Base-by-base conservation (phyloP, 1,140 invertebrate species). In the Pentalonia nigronervosa region DNA sequence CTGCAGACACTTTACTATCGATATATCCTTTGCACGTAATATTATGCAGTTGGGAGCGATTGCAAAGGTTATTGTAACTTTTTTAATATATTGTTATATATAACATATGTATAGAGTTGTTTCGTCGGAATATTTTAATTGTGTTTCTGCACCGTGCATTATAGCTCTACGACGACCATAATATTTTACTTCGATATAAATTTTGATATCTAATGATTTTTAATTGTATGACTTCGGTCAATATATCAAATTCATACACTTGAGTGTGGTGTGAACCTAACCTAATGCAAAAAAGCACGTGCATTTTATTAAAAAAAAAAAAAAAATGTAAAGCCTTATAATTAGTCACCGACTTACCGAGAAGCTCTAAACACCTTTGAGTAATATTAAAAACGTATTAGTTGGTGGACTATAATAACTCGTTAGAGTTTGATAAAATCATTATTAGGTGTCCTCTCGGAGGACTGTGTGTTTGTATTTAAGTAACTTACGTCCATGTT, bases 351-450 rank as follows among this genome's bases (percentile, higher is more conserved):
- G 17, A 7, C 11, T n/a, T 88, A 21, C 23, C 34, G 34, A 14
- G 47, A 76, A n/a, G 30, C 47, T 45, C 47, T 45, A 88, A 88
- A 88, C 17, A 88, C n/a, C 30, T 88, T 89, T 56, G 23, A 89
- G 53, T 89, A 56, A 89, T 34, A 89, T 36, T 53, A 88, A 88
- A 56, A 89, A 53, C n/a, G 20, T 53, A 89, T 89, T 89, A 53
- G 48, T 89, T 89, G 87, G 9, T 11, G 3, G n/a, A 25, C 34
- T 53, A 30, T 36, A 89, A 53, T 34, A 9, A n/a, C 8, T 56
- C 53, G 50, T 11, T 9, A 3, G 6, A 1, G 21, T 89, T 53
- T 23, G 20, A 25, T 20, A 56, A 53, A 89, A 56, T 53, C 50
- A 7, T 47, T 23, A 53, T 50, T 14, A 56, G 11, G 6, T 53